Evolutionary conservation across 2,888 invertebrate species (phyloP), one percentile per base, ranked within the genome.

Genomic region (Axea sp.): DNA sequence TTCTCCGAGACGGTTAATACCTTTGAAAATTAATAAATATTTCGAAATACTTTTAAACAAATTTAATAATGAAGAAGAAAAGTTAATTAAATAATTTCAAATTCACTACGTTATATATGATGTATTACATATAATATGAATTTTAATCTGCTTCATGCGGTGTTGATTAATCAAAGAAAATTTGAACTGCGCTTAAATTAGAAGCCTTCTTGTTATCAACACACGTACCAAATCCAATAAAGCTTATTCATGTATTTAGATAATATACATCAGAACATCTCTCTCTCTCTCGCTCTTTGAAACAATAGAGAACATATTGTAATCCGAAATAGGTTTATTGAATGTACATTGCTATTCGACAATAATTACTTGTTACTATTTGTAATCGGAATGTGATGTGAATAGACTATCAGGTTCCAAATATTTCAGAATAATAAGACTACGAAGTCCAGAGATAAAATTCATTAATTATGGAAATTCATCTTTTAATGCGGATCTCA

Each of bases 291-390:
- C n/a, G n/a, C n/a, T n/a, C n/a, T n/a, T n/a, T 43, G 51, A 45
- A 65, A 65, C 53, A 45, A 65, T 53, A 28, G 15, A 12, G 31
- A 22, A 65, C 35, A 39, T 53, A 65, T 65, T 53, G 64, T 65
- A 53, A 45, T 45, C 28, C 26, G 12, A 65, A 65, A 43, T 53
- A 45, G 43, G 28, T 24, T 65, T 35, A 65, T 53, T 65, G 64
- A 65, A 65, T 51, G 43, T 22, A 45, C 53, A 43, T 35, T 35
- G 43, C 35, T 14, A 53, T 53, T 35, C 19, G 8, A 11, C 43
- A 65, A 53, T 53, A 53, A 65, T 65, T 53, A 65, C 43, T 65
- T 65, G 53, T 53, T 43, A 45, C 28, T 62, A 49, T 49, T 62
- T 49, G 39, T 37, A 26, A 60, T 59, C 24, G 24, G 45, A 19